Base-by-base conservation (phyloP, 2,797 vertebrate species). In the Channa striata region DNA sequence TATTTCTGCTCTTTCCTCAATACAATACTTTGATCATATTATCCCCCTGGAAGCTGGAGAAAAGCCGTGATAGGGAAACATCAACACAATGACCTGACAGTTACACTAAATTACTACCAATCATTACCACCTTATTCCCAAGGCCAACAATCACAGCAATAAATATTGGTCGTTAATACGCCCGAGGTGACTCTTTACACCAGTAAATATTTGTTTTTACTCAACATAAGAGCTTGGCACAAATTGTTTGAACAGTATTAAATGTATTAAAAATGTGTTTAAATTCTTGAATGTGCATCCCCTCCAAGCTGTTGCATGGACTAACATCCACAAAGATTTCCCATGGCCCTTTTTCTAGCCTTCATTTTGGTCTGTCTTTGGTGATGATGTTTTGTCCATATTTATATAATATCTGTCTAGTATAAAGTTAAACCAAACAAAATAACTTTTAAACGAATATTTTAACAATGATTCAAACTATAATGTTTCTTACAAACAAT, bases 71-170 rank as follows among this genome's bases (percentile, higher is more conserved):
- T 47, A 43, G 30, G 66, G 36, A 72, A 43, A 42, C 36, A 51
- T 64, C 50, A 37, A 53, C 61, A 56, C 12, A 47, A 10, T 30
- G 56, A 80, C 71, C 77, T 61, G 68, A 20, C 44, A 20, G 79
- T 75, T 47, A 62, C 49, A 62, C 57, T 72, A 63, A 77, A 85
- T 87, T 53, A 80, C 34, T 21, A 53, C 53, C 54, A 58, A 65
- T 68, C 43, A 56, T 44, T 57, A 77, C 25, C 6, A 70, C 62
- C 75, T 80, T 73, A 63, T 2, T 20, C 67, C 80, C 68, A 39
- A 74, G 65, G 75, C 65, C 59, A 64, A 74, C 76, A 63, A 57
- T 61, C 76, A 17, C n/a, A 67, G 72, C 60, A 36, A 64, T 78
- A 78, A 54, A 74, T 77, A 60, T 36, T 50, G 62, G 37, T 63